Base-by-base conservation (phyloP, 2,888 invertebrate genomes). In the Euzetes globulus region DNA sequence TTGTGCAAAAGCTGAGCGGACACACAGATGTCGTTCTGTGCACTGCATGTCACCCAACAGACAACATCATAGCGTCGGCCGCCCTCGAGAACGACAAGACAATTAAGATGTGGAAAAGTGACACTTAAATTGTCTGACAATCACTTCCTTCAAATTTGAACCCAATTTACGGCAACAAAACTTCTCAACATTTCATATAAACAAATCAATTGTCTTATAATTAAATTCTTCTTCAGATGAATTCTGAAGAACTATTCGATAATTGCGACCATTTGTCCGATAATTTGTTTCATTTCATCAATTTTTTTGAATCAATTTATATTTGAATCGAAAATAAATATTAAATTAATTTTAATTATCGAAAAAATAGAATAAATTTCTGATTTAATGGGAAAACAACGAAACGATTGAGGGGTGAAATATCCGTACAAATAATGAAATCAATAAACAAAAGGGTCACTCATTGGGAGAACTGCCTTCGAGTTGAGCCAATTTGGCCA, bases 51-150 rank as follows among this genome's bases (percentile, higher is more conserved):
- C 99, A 99, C 84, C 99, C 99, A 75, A 95, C 95, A 68, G 95
- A 97, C 84, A 99, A 99, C 84, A 96, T 99, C 78, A 98, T 99
- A 79, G 99, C 98, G 3, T 99, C 99, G 0, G 98, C 97, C 60
- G 96, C 97, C 29, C 87, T 99, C 79, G 99, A 99, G 85, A 94
- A 94, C 82, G 99, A 99, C 84, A 97, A 96, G 86, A 97, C 96
- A 76, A 97, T 99, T 82, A 97, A 98, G 86, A 86, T 99, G 77
- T 99, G 99, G 99, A 93, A 92, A 84, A 97, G 97, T 85, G 98
- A 87, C 41, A 33, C 55, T 33, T 73, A 55, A 19, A n/a, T n/a
- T 6, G 5, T 52, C n/a, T 5, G 5, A 19, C 5, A n/a, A 19
- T 22, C 52, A 13, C n/a, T 50, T 52, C 5, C 22, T 52, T 50